phyloP scores from a whole-genome alignment of 2,888 invertebrate species.

The Lithophane socia region DNA sequence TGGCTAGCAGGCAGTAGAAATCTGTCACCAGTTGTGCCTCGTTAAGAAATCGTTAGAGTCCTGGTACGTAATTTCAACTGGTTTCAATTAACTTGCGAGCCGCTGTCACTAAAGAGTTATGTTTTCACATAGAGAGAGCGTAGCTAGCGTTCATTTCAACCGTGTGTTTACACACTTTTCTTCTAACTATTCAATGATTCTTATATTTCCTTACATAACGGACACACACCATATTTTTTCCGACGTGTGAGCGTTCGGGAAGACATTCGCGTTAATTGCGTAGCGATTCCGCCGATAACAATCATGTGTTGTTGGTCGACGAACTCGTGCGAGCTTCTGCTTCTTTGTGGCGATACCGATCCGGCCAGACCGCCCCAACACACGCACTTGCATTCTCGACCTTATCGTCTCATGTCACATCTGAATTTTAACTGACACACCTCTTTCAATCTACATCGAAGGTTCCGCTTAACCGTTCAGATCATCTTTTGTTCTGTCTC shows the following conservation, averaged over 20 bases:
- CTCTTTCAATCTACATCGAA: slow-evolving; percentile 33
- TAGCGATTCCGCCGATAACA: slow-evolving; percentile 81
- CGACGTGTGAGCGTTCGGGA: slow-evolving; percentile 70
- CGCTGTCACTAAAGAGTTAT: slow-evolving; percentile 41
- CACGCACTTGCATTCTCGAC: slow-evolving; percentile 65
- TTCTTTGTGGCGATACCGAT: slow-evolving; percentile 72
- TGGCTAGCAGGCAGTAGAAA: slow-evolving; percentile 28
- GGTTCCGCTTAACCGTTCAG: slow-evolving; percentile 55
- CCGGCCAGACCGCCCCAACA: slow-evolving; percentile 53
- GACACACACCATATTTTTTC: slow-evolving; percentile 49
- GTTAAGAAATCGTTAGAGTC: slow-evolving; percentile 45
- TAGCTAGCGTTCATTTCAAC: slow-evolving; percentile 37
- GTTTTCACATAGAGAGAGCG: slow-evolving; percentile 60
- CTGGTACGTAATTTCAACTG: slow-evolving; percentile 44
- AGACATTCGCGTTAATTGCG: slow-evolving; percentile 82
- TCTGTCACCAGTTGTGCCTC: slow-evolving; percentile 1
- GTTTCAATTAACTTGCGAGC: slow-evolving; percentile 38
- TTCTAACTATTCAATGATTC: slow-evolving; percentile 57
- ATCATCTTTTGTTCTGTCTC: slow-evolving; percentile 69
- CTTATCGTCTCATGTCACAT: slow-evolving; percentile 68
- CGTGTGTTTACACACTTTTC: slow-evolving; percentile 46
- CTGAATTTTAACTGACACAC: slow-evolving; percentile 42
- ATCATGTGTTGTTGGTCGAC: slow-evolving; percentile 78
- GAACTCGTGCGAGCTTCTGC: slow-evolving; percentile 84
- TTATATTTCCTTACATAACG: slow-evolving; percentile 64